phyloP scores from a whole-genome alignment of 1,140 invertebrate species.

The Ganaspis sp. region DNA sequence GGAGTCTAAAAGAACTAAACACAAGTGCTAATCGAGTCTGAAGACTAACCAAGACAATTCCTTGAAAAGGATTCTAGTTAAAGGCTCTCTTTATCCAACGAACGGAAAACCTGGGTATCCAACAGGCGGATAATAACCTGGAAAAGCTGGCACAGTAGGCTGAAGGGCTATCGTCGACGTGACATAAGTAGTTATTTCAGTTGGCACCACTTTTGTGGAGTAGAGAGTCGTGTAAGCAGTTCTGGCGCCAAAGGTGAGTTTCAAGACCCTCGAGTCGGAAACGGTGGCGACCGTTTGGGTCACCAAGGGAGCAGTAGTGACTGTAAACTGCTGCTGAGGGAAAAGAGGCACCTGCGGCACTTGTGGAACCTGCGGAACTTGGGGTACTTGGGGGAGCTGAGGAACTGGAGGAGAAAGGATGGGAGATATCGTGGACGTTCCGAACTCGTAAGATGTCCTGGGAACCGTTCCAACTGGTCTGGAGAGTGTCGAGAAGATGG shows the following conservation, averaged over 20 bases:
- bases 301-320: slow-evolving; percentile 88
- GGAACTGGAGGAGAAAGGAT: slow-evolving; percentile 68
- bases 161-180: slow-evolving; percentile 86
- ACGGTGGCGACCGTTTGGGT: slow-evolving; percentile 87
- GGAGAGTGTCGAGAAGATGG: slow-evolving; percentile 85
- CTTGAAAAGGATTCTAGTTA: too few relatives aligned
- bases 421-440: slow-evolving; percentile 82
- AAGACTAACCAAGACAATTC: too few relatives aligned
- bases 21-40: background rate
- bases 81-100: slow-evolving; percentile 79
- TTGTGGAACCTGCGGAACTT: slow-evolving; percentile 66
- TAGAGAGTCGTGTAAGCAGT: slow-evolving; percentile 91
- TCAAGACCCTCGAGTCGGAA: slow-evolving; percentile 88
- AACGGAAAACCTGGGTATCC: slow-evolving; percentile 83
- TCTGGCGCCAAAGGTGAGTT: slow-evolving; percentile 91
- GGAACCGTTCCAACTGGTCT: slow-evolving; percentile 84
- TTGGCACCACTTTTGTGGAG: slow-evolving; percentile 90
- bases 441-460: slow-evolving; percentile 84
- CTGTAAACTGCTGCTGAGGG: slow-evolving; percentile 79
- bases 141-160: slow-evolving; percentile 81
- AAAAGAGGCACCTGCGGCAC: slow-evolving; percentile 77
- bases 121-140: slow-evolving; percentile 85
- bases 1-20: background rate
- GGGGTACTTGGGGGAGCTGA: slow-evolving; percentile 69
- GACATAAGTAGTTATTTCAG: slow-evolving; percentile 87